Percentiles rank a stretch among this genome's conserved stretches.
Evolutionary conservation across 2,888 invertebrate species (phyloP).

Genomic region (Gymnosoma rotundatum): DNA sequence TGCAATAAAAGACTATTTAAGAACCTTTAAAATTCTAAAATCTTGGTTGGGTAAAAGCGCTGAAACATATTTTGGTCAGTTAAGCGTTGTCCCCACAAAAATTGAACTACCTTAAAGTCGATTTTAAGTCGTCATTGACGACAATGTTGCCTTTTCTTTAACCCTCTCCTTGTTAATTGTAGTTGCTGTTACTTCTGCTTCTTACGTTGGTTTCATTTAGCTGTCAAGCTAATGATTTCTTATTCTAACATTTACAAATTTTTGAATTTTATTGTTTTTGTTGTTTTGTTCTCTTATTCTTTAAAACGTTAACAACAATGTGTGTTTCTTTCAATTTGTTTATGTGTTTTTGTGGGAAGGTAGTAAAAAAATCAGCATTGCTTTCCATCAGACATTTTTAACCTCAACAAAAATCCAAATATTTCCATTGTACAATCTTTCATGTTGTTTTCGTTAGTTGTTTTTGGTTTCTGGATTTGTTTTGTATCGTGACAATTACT

Average conservation of each 20-base stretch:
- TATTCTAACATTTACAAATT: slow-evolving; percentile 68
- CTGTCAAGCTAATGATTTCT: slow-evolving; percentile 70
- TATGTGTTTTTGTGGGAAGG: slow-evolving; percentile 12
- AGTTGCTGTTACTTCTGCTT: not conserved
- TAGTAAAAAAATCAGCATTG: not conserved
- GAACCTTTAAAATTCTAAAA: too few species aligned
- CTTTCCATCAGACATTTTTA: slow-evolving; percentile 31
- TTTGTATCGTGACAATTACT: slow-evolving; percentile 78
- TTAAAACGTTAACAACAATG: not conserved
- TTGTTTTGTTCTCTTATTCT: slow-evolving; percentile 6
- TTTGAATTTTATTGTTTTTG: slow-evolving; percentile 46
- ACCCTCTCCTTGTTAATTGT: slow-evolving; percentile 29
- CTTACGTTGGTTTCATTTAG: slow-evolving; percentile 41
- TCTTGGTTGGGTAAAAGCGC: too few species aligned
- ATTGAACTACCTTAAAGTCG: not conserved
- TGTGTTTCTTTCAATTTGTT: slow-evolving; percentile 8
- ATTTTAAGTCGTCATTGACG: not conserved
- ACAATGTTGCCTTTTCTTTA: slow-evolving; percentile 23
- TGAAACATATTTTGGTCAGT: not conserved
- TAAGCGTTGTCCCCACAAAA: not conserved
- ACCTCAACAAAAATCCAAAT: slow-evolving; percentile 39
- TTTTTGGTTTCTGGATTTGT: slow-evolving; percentile 34
- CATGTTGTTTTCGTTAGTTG: slow-evolving; percentile 30
- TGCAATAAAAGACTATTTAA: too few species aligned
- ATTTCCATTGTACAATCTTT: slow-evolving; percentile 41